Conservation (phyloP, 2,113 vertebrate species). For the Apistogramma diplotaenia region DNA sequence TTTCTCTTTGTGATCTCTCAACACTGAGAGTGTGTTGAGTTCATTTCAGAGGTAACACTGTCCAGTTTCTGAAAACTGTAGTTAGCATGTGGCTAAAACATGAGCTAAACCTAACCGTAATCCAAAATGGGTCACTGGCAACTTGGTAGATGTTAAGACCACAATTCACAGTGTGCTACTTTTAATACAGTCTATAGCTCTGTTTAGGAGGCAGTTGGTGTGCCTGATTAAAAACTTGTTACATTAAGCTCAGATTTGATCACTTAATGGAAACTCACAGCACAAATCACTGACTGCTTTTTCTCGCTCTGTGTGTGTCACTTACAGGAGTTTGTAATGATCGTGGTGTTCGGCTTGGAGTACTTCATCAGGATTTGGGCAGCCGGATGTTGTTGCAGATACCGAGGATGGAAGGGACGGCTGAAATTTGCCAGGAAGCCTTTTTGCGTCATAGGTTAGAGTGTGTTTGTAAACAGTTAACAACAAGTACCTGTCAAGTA, state of each 20-base stretch:
- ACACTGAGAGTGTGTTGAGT: background rate
- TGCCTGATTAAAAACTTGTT: background rate
- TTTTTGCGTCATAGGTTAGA: slow-evolving; percentile 94
- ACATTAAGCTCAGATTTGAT: background rate
- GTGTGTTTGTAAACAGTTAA: background rate
- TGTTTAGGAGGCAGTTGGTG: background rate
- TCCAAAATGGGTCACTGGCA: background rate
- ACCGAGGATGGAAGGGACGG: slow-evolving; percentile 94
- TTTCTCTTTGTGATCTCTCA: background rate
- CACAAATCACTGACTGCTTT: slow-evolving; percentile 4
- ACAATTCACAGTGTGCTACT: background rate
- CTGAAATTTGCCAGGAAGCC: slow-evolving; percentile 95
- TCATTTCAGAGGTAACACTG: background rate
- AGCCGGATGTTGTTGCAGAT: slow-evolving; percentile 94
- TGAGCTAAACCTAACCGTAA: background rate
- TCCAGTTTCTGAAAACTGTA: background rate
- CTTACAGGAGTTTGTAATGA: slow-evolving; percentile 95
- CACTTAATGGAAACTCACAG: background rate
- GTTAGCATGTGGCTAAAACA: background rate
- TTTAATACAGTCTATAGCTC: background rate
- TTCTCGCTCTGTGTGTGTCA: background rate
- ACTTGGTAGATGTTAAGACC: background rate
- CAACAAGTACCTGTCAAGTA: background rate
- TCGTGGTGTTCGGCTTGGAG: slow-evolving; percentile 96
- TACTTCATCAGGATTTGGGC: slow-evolving; percentile 94